Percentiles rank a stretch among this genome's conserved stretches.
phyloP scores from a whole-genome alignment of 2,888 invertebrate genomes.

The Polydesmus complanatus region DNA sequence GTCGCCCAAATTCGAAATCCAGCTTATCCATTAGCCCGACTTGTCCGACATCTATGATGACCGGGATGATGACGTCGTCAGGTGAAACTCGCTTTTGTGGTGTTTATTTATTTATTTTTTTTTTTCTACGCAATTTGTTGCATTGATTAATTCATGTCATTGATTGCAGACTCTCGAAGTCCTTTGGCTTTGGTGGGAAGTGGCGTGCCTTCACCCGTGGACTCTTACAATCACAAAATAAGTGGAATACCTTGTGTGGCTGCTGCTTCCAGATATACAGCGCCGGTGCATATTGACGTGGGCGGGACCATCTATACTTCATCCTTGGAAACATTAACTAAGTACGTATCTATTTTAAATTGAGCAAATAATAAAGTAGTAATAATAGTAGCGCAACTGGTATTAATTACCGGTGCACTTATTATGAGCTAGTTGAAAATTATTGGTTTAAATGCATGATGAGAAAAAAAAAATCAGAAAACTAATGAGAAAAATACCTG shows the following conservation, averaged over 20 bases:
- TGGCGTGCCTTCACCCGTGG: conserved; percentile 23
- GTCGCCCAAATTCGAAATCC: conserved; percentile 6
- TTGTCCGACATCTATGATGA: conserved; percentile 4
- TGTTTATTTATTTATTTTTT: neutral
- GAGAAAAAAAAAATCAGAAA: too few relatives aligned
- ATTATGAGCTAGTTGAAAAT: too few relatives aligned
- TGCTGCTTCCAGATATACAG: conserved; percentile 77
- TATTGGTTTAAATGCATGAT: too few relatives aligned
- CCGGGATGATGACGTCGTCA: conserved; percentile 5
- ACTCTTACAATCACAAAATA: conserved; percentile 56
- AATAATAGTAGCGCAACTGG: too few relatives aligned
- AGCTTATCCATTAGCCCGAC: neutral
- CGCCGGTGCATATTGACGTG: conserved; percentile 94
- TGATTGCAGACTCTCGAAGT: conserved; percentile 8
- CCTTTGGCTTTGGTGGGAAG: conserved; percentile 18
- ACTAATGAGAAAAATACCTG: too few relatives aligned
- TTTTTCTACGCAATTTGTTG: too few relatives aligned
- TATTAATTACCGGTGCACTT: too few relatives aligned
- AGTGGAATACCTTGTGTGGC: conserved; percentile 88
- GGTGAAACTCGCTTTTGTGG: neutral
- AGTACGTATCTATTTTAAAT: too few relatives aligned
- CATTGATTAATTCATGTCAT: too few relatives aligned
- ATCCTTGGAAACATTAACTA: conserved; percentile 84
- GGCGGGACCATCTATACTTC: conserved; percentile 95
- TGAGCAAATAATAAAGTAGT: too few relatives aligned